phyloP scores from a whole-genome alignment of 2,888 invertebrate genomes.

The Aporophyla nigra region DNA sequence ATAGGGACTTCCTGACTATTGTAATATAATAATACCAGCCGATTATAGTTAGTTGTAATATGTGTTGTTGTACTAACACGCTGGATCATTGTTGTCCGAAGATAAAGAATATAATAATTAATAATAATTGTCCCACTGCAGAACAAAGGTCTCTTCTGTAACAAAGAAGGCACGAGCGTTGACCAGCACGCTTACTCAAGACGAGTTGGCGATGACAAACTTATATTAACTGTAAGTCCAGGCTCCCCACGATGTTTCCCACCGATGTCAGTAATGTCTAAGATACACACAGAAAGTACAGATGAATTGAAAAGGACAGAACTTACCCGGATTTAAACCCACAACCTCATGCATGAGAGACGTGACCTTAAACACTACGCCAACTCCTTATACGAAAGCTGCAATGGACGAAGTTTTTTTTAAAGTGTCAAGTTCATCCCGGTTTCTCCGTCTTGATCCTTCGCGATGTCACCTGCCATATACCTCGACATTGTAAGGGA shows the following conservation, averaged over 20 bases:
- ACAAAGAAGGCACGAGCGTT: not conserved
- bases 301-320: not conserved
- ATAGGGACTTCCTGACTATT: not conserved
- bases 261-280: not conserved
- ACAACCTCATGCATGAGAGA: not conserved
- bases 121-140: not conserved
- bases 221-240: conserved; percentile 19
- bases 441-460: not conserved
- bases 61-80: no score
- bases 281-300: not conserved
- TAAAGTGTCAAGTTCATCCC: not conserved
- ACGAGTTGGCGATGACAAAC: conserved; percentile 1
- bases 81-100: no score
- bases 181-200: not conserved
- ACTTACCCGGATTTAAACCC: not conserved
- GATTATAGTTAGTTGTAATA: no score
- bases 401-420: not conserved
- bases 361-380: not conserved
- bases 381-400: not conserved
- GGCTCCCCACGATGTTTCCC: not conserved
- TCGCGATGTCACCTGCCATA: not conserved
- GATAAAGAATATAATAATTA: no score
- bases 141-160: not conserved
- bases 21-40: not conserved
- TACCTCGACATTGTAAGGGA: not conserved